Evolutionary conservation across 2,113 vertebrate species (phyloP).

Genomic region (Gobius niger): DNA sequence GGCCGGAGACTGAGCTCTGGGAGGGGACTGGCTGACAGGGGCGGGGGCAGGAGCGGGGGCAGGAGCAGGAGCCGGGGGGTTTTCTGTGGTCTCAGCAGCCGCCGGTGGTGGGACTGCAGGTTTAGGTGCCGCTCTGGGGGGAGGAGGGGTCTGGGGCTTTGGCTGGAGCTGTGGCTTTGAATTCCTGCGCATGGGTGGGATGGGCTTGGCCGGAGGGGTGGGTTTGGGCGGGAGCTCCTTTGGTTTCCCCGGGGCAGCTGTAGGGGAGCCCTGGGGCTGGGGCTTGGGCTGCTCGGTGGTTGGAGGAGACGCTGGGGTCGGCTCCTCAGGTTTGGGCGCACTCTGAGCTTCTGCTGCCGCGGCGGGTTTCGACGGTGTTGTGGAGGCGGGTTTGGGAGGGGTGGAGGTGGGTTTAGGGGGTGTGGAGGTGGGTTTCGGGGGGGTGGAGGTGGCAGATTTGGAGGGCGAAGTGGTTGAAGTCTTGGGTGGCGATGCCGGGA

Average conservation of each 20-base stretch:
- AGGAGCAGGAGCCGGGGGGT: constrained; percentile 16
- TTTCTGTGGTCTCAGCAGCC: constrained; percentile 35
- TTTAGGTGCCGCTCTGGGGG: constrained; percentile 63
- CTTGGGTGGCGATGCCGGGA: constrained; percentile 21
- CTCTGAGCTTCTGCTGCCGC: constrained; percentile 19
- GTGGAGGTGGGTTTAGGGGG: constrained; percentile 18
- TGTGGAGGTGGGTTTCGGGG: background rate
- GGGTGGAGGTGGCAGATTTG: constrained; percentile 33
- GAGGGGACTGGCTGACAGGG: constrained; percentile 58
- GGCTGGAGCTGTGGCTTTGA: constrained; percentile 79
- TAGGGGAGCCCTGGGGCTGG: constrained; percentile 80
- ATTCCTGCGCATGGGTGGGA: constrained; percentile 81
- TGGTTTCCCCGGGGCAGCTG: constrained; percentile 79
- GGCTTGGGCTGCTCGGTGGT: constrained; percentile 86
- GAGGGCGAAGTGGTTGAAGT: constrained; percentile 19
- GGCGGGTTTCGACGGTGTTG: constrained; percentile 5
- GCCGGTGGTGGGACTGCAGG: constrained; percentile 37
- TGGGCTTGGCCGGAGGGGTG: constrained; percentile 76
- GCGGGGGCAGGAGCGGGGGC: constrained; percentile 35
- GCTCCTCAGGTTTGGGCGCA: constrained; percentile 16
- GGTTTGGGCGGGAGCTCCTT: constrained; percentile 82
- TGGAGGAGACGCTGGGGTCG: constrained; percentile 62
- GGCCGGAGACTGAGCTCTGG: constrained; percentile 54
- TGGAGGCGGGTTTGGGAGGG: constrained; percentile 15
- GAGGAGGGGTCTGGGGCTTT: constrained; percentile 77